Evolutionary conservation across 1,140 invertebrate species (phyloP).

Genomic region (Coenobita brevimanus): DNA sequence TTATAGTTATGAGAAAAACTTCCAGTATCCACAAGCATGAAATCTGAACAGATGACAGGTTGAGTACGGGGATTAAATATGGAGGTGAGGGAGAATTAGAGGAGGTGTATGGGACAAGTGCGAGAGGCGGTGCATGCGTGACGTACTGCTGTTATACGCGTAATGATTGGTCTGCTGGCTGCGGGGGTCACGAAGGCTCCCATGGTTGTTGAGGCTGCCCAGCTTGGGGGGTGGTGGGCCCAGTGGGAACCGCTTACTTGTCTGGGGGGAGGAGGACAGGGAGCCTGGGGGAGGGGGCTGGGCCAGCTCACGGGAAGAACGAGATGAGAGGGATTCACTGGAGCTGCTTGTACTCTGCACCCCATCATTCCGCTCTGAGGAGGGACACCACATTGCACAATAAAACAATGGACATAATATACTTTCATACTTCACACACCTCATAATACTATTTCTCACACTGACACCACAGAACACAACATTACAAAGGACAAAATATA

Average conservation of each 20-base stretch:
- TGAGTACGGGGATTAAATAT: too few relatives aligned
- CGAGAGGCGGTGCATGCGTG: constrained; percentile 50
- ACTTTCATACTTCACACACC: background rate
- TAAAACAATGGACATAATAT: background rate
- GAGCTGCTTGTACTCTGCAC: constrained; percentile 69
- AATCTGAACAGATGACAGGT: too few relatives aligned
- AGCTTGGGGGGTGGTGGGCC: constrained; percentile 29
- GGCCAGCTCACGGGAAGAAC: constrained; percentile 66
- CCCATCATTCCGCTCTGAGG: constrained; percentile 61
- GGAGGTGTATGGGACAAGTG: too few relatives aligned
- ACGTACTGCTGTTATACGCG: constrained; percentile 64
- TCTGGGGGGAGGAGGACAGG: constrained; percentile 55
- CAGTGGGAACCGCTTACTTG: constrained; percentile 62
- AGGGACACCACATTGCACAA: background rate
- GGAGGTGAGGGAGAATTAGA: too few relatives aligned
- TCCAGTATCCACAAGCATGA: too few relatives aligned
- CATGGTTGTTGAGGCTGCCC: constrained; percentile 50
- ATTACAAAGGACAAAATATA: too few relatives aligned
- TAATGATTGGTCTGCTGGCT: constrained; percentile 59
- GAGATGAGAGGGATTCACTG: constrained; percentile 69
- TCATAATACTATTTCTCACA: background rate
- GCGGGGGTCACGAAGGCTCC: constrained; percentile 50
- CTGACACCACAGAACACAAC: background rate
- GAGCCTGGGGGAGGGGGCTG: constrained; percentile 44
- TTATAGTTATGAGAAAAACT: too few relatives aligned